Conservation (phyloP, 1,140 invertebrate genomes). For the Choristoneura fumiferana region DNA sequence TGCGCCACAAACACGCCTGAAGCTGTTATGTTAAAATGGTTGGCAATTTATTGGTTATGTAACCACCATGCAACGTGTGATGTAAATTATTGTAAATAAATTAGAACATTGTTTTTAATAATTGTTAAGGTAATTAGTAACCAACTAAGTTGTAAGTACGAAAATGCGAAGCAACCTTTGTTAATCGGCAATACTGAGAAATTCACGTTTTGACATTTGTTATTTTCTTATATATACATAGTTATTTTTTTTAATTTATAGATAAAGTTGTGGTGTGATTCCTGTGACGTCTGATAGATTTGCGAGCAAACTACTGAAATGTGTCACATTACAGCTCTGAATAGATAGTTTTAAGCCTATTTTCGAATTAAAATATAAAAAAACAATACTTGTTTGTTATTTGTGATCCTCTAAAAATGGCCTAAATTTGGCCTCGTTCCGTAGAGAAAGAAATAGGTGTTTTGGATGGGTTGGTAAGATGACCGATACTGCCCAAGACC, state of each 20-base stretch:
- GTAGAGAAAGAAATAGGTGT: no score
- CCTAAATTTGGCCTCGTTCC: no score
- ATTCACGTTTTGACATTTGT: slow-evolving; percentile 39
- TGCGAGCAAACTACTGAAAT: slow-evolving; percentile 3
- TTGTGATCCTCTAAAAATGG: slow-evolving; percentile 15
- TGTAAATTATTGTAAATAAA: slow-evolving; percentile 75
- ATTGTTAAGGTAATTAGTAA: slow-evolving; percentile 42
- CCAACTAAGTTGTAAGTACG: slow-evolving; percentile 38
- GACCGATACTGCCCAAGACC: no score
- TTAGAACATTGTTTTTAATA: slow-evolving; percentile 36
- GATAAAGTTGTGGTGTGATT: slow-evolving; percentile 36
- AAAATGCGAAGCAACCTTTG: slow-evolving; percentile 26
- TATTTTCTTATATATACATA: slow-evolving; percentile 31
- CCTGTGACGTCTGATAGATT: slow-evolving; percentile 15
- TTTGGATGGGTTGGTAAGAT: no score
- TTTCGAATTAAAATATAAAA: slow-evolving; percentile 35
- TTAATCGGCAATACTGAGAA: slow-evolving; percentile 25
- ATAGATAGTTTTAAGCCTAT: slow-evolving; percentile 36
- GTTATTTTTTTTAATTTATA: slow-evolving; percentile 39
- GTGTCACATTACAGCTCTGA: slow-evolving; percentile 31
- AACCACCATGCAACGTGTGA: slow-evolving; percentile 53
- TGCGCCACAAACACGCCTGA: background rate
- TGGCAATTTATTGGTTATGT: slow-evolving; percentile 35
- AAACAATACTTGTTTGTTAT: slow-evolving; percentile 26
- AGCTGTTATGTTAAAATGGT: slow-evolving; percentile 22